Evolutionary conservation across 2,113 vertebrate species (phyloP).

Genomic region (Aegotheles bennettii): DNA sequence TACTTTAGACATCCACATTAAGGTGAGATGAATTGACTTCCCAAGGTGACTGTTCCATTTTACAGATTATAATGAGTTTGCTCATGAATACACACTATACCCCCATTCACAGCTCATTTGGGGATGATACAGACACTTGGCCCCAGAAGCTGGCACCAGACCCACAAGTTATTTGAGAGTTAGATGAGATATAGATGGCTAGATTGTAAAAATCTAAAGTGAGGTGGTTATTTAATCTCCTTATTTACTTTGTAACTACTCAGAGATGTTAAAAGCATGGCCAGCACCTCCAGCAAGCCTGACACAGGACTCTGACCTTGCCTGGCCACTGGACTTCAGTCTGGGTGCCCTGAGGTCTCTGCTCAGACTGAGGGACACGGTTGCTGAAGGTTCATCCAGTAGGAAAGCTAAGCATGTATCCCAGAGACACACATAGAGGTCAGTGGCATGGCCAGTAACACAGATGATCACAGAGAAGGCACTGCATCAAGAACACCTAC

Average conservation of each 20-base stretch:
- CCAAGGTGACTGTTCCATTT: background rate
- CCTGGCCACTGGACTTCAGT: background rate
- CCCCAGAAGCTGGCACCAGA: background rate
- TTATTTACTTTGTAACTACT: background rate
- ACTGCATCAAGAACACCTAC: background rate
- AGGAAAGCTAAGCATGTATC: background rate
- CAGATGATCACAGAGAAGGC: background rate
- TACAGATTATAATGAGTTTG: background rate
- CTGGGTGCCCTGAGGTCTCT: background rate
- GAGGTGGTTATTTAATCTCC: background rate
- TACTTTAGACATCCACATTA: background rate
- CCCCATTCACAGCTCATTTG: no score
- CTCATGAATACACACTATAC: background rate
- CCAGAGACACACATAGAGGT: background rate
- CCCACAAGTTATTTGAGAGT: background rate
- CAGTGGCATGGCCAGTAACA: background rate
- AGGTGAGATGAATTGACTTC: background rate
- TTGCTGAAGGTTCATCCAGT: background rate
- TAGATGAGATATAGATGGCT: background rate
- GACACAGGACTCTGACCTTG: background rate
- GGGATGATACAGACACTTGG: background rate
- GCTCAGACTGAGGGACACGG: background rate
- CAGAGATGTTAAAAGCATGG: rapidly evolving
- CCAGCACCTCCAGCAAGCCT: background rate
- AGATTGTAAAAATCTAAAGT: background rate